These are phyloP conservation scores for Tauraco hartlaubi DNA, from an alignment of 2,797 vertebrate species.

Conservation along the genomic window DNA sequence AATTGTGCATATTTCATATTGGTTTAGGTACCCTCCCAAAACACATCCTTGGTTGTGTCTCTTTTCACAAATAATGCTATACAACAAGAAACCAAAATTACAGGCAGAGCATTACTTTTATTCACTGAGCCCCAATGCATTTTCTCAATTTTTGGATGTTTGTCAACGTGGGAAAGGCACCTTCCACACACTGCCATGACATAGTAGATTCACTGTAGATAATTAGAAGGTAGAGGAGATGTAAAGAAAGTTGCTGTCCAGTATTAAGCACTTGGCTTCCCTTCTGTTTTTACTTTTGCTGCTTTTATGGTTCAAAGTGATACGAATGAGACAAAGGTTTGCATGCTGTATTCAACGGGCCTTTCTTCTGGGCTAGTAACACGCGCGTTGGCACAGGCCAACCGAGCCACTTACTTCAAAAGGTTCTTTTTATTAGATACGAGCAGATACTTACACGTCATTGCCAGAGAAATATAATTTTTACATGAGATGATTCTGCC, in stretches of 20 bases:
- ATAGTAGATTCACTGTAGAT: background rate
- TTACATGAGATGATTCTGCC: background rate
- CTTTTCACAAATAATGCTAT: background rate
- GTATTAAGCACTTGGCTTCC: slow-evolving; percentile 18
- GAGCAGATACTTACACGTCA: slow-evolving; percentile 5
- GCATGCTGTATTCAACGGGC: background rate
- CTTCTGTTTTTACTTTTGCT: background rate
- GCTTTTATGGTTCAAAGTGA: slow-evolving; percentile 37
- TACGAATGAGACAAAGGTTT: background rate
- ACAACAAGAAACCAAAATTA: background rate
- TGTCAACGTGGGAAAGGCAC: background rate
- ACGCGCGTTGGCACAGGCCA: background rate
- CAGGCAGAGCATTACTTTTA: background rate
- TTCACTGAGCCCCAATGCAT: rapidly evolving
- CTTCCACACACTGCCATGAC: rapidly evolving
- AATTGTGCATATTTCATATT: background rate
- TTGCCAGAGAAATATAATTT: background rate
- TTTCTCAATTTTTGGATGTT: background rate
- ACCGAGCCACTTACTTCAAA: slow-evolving; percentile 32
- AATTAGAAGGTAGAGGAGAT: background rate
- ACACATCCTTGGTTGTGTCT: background rate
- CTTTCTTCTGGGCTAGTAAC: slow-evolving; percentile 17
- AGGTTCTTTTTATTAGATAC: slow-evolving; percentile 1
- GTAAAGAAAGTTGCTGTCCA: slow-evolving; percentile 18
- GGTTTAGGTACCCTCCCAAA: background rate